A percentile compares a stretch with the other conserved stretches of the same genome.
These are phyloP conservation scores for Misgurnus anguillicaudatus DNA, from an alignment of 2,113 vertebrate species.

Conservation along the genomic window DNA sequence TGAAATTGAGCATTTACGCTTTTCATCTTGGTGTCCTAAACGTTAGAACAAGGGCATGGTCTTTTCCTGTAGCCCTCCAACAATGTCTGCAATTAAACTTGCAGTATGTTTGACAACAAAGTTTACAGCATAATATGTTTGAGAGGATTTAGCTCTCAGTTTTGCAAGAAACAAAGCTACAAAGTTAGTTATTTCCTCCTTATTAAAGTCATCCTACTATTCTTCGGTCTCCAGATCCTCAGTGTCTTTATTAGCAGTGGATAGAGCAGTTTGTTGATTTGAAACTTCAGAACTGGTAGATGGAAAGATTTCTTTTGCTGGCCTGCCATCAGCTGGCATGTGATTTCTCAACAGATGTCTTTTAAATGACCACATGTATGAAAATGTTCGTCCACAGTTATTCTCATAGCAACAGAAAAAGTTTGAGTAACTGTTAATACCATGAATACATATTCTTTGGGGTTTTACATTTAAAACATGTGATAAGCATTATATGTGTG, in stretches of 20 bases:
- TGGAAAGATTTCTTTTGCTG: not conserved
- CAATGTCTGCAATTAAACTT: not conserved
- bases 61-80: not conserved
- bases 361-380: too few species aligned
- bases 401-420: too few species aligned
- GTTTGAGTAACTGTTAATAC: too few species aligned
- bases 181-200: not conserved
- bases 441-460: too few species aligned
- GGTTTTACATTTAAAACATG: too few species aligned
- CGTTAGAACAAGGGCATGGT: not conserved
- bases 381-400: too few species aligned
- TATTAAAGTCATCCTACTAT: too few species aligned
- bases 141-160: not conserved
- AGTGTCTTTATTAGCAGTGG: not conserved
- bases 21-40: not conserved
- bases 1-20: not conserved
- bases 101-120: not conserved
- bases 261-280: constrained; percentile 7
- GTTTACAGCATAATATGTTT: constrained; percentile 5
- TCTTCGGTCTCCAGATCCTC: not conserved
- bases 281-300: not conserved
- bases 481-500: too few species aligned
- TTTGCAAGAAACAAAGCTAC: constrained; percentile 8
- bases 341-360: too few species aligned
- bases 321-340: not conserved